Percentiles rank a stretch among this genome's conserved stretches.
Evolutionary conservation across 2,797 vertebrate species (phyloP).

Genomic region (Percopsis omiscomaycus): DNA sequence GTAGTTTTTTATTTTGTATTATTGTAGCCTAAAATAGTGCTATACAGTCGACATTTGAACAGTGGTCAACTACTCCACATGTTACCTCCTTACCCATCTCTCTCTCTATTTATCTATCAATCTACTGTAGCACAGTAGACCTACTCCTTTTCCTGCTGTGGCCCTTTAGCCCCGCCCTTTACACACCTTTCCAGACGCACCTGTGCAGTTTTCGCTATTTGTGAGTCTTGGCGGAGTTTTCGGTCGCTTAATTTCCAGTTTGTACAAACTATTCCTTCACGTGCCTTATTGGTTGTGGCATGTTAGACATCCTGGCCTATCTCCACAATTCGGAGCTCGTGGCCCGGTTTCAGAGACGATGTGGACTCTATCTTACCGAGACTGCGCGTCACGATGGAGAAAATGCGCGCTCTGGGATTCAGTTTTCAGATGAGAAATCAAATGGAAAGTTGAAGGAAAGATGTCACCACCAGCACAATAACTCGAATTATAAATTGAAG

Average conservation of each 20-base stretch:
- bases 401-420: background rate
- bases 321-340: conserved; percentile 84
- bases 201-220: background rate
- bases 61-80: too few relatives aligned
- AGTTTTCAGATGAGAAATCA: background rate
- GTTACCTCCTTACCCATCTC: too few relatives aligned
- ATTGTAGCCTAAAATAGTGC: too few relatives aligned
- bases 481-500: conserved; percentile 45
- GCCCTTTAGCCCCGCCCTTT: background rate
- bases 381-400: background rate
- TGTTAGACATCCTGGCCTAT: conserved; percentile 61
- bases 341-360: conserved; percentile 87
- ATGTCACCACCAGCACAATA: conserved; percentile 41
- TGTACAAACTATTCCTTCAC: background rate
- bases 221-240: background rate
- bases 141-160: too few relatives aligned
- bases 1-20: too few relatives aligned
- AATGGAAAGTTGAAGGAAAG: conserved; percentile 14
- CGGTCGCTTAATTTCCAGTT: background rate
- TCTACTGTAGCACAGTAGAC: too few relatives aligned
- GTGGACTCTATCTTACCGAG: conserved; percentile 77
- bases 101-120: too few relatives aligned
- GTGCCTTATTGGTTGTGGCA: conserved; percentile 6
- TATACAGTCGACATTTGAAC: too few relatives aligned
- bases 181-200: conserved; percentile 8